A percentile compares a stretch with the other conserved stretches of the same genome.
These are phyloP conservation scores for Sylvia atricapilla DNA, from an alignment of 2,113 vertebrate species.

Conservation along the genomic window DNA sequence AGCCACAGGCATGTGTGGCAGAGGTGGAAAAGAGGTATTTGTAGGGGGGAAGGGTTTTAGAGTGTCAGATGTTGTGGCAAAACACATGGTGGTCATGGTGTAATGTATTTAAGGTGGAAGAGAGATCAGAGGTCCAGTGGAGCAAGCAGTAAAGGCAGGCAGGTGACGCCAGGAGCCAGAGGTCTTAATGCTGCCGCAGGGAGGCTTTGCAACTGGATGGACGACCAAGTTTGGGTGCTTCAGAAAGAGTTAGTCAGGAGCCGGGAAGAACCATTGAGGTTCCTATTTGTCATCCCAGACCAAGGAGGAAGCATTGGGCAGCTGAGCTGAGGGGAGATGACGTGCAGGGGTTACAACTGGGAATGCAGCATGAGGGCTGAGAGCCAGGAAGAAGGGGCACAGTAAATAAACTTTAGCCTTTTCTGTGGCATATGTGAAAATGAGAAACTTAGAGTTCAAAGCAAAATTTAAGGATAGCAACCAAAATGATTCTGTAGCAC, in stretches of 20 bases:
- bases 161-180: neutral
- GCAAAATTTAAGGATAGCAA: neutral
- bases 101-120: neutral
- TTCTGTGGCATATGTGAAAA: neutral
- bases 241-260: neutral
- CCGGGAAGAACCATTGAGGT: neutral
- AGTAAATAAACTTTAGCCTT: neutral
- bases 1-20: neutral
- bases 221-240: neutral
- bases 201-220: neutral
- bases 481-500: neutral
- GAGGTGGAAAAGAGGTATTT: neutral
- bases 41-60: neutral
- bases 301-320: neutral
- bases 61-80: neutral
- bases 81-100: neutral
- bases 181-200: neutral
- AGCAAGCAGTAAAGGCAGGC: neutral
- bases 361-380: neutral
- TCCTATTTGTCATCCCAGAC: rapidly evolving
- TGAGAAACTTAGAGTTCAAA: neutral
- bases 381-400: neutral
- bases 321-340: neutral
- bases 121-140: neutral
- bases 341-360: neutral